A percentile compares a stretch with the other conserved stretches of the same genome.
Evolutionary conservation across 2,888 invertebrate genomes (phyloP).

Genomic region (Metallyticus violacea): DNA sequence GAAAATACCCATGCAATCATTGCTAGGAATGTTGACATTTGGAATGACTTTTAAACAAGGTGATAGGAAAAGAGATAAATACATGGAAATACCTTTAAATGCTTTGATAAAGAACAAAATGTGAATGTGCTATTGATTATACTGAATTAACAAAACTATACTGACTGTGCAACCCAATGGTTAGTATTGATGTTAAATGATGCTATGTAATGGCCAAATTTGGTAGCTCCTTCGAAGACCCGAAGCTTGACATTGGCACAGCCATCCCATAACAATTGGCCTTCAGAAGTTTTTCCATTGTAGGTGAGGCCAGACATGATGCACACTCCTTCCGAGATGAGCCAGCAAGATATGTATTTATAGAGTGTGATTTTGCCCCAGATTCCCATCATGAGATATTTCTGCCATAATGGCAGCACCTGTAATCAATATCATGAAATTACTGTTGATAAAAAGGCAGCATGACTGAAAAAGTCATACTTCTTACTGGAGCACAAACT

Average conservation of each 20-base stretch:
- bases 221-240: constrained; percentile 77
- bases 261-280: constrained; percentile 76
- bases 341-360: constrained; percentile 93
- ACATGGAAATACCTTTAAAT: too few species aligned
- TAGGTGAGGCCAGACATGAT: constrained; percentile 73
- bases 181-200: constrained; percentile 97
- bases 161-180: constrained; percentile 81
- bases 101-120: too few species aligned
- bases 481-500: background rate
- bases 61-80: too few species aligned
- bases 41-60: too few species aligned
- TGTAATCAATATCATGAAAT: constrained; percentile 37
- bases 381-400: constrained; percentile 66
- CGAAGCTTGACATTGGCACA: constrained; percentile 84
- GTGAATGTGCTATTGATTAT: background rate
- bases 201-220: constrained; percentile 82
- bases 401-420: constrained; percentile 40
- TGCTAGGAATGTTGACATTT: too few species aligned
- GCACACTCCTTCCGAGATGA: constrained; percentile 68
- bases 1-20: too few species aligned
- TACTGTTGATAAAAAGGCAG: constrained; percentile 35
- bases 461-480: background rate
- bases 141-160: constrained; percentile 28
- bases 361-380: constrained; percentile 86
- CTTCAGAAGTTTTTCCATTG: constrained; percentile 67